Evolutionary conservation across 2,888 invertebrate genomes (phyloP).

Genomic region (Diplazon laetatorius): DNA sequence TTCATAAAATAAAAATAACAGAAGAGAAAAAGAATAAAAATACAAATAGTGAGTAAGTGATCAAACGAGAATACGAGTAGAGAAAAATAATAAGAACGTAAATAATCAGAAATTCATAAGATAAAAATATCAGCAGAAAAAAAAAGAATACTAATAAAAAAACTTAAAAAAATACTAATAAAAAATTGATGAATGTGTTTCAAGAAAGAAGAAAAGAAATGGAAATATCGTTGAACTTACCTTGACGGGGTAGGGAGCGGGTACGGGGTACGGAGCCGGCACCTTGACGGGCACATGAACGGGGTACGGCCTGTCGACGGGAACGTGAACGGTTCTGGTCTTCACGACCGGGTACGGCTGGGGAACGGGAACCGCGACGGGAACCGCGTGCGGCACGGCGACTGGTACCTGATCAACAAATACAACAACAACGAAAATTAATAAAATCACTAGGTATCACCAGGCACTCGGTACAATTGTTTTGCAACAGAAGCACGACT

Average conservation of each 20-base stretch:
- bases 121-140: too few species aligned
- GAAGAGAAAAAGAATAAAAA: not conserved
- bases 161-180: not conserved
- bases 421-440: not conserved
- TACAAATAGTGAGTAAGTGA: too few species aligned
- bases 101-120: too few species aligned
- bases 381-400: conserved; percentile 83
- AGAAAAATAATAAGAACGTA: too few species aligned
- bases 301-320: conserved; percentile 83
- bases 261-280: conserved; percentile 83
- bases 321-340: conserved; percentile 81
- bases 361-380: conserved; percentile 83
- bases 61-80: too few species aligned
- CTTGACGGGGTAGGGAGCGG: conserved; percentile 73
- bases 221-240: conserved; percentile 57
- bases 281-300: conserved; percentile 84
- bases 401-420: conserved; percentile 80
- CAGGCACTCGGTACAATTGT: too few species aligned
- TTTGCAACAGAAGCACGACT: too few species aligned
- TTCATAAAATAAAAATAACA: too few species aligned
- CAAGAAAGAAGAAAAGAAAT: too few species aligned
- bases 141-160: too few species aligned
- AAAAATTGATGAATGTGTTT: too few species aligned
- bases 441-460: too few species aligned
- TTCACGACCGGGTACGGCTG: conserved; percentile 83